Evolutionary conservation across 2,797 vertebrate species (phyloP).

Genomic region (Danio jaintianensis): DNA sequence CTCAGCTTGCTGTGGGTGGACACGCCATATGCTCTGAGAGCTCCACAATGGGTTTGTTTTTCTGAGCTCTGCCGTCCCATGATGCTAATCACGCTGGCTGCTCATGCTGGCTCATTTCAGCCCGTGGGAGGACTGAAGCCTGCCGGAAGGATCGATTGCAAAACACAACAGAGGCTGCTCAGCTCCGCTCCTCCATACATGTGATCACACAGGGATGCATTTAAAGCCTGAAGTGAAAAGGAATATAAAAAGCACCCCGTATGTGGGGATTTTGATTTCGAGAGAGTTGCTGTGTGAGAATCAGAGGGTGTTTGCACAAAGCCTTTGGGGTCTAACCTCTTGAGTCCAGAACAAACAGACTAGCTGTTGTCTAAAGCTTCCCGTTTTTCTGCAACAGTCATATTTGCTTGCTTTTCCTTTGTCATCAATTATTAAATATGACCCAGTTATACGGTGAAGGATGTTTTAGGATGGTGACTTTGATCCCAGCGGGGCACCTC

Average conservation of each 20-base stretch:
- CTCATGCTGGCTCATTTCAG: conserved; percentile 55
- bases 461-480: conserved; percentile 7
- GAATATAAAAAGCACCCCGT: conserved; percentile 29
- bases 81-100: conserved; percentile 63
- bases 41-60: conserved; percentile 65
- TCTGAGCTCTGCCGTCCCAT: conserved; percentile 58
- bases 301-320: conserved; percentile 65
- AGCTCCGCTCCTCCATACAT: conserved; percentile 39
- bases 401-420: conserved; percentile 54
- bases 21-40: conserved; percentile 63
- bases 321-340: conserved; percentile 54
- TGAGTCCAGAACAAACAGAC: conserved; percentile 29
- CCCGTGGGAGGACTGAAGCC: conserved; percentile 62
- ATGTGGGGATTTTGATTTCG: conserved; percentile 20
- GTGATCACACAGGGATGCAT: conserved; percentile 52
- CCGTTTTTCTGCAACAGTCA: conserved; percentile 18
- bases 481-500: neutral
- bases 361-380: conserved; percentile 29
- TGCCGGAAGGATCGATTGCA: conserved; percentile 59
- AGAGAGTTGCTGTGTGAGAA: conserved; percentile 35
- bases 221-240: conserved; percentile 40
- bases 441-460: conserved; percentile 32
- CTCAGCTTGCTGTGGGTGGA: conserved; percentile 60
- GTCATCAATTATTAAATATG: conserved; percentile 61
- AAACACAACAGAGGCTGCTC: conserved; percentile 46